phyloP scores from a whole-genome alignment of 2,113 vertebrate species.

The Ursus arctos region DNA sequence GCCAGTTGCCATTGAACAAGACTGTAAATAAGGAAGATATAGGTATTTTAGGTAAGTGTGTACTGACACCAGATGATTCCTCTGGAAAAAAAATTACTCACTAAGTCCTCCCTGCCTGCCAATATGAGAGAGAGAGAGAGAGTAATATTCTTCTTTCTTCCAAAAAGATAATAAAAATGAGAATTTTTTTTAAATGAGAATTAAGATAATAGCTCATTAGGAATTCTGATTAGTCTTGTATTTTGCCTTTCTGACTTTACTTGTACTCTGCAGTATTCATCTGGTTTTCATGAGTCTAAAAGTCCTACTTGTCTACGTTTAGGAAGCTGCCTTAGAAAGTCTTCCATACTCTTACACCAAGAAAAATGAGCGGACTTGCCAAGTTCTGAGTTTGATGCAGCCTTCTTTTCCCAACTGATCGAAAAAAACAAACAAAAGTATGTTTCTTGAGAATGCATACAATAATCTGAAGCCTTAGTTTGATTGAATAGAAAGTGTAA shows the following conservation, averaged over 20 bases:
- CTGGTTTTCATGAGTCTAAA: neutral
- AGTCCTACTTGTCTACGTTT: neutral
- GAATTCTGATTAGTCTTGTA: neutral
- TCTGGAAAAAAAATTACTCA: neutral
- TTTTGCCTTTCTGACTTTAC: constrained; percentile 31
- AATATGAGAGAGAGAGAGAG: neutral
- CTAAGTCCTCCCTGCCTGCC: neutral
- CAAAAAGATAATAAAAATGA: constrained; percentile 5
- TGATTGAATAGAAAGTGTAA: constrained; percentile 38
- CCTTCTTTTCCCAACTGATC: neutral
- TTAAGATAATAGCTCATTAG: neutral
- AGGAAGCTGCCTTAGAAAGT: neutral
- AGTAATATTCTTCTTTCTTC: constrained; percentile 34
- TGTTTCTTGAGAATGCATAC: neutral
- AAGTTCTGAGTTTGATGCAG: constrained; percentile 1
- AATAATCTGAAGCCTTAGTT: constrained; percentile 43
- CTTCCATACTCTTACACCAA: neutral
- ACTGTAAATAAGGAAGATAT: neutral
- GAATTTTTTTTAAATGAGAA: neutral
- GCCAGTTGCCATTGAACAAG: neutral
- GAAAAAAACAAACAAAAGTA: constrained; percentile 28
- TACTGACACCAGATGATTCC: neutral
- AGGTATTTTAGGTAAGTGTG: neutral
- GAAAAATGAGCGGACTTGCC: constrained; percentile 39
- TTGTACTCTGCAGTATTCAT: neutral